A percentile compares a stretch with the other conserved stretches of the same genome.
Conservation (phyloP, 1,140 invertebrate species). For the Drosophila insularis region DNA sequence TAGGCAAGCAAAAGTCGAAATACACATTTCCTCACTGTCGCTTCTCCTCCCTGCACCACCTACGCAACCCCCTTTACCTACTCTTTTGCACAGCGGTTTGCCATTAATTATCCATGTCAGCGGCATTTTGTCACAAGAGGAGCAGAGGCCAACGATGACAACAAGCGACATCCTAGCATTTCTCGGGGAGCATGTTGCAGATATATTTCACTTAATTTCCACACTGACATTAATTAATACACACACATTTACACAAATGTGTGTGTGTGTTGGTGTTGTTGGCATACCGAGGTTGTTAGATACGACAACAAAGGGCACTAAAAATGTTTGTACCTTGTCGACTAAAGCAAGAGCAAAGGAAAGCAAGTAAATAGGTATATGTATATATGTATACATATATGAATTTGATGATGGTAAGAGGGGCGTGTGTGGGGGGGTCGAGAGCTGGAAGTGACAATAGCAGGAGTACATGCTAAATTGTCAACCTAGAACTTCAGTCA, state of each 20-base stretch:
- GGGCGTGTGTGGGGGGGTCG: too few relatives aligned
- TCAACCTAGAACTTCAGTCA: slow-evolving; percentile 50
- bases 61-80: slow-evolving; percentile 4
- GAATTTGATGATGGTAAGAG: too few relatives aligned
- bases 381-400: too few relatives aligned
- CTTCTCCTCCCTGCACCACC: too few relatives aligned
- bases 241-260: slow-evolving; percentile 14
- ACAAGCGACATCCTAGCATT: slow-evolving; percentile 59
- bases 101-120: slow-evolving; percentile 80
- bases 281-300: slow-evolving; percentile 32
- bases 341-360: slow-evolving; percentile 25
- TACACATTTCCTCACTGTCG: slow-evolving; percentile 10
- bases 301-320: slow-evolving; percentile 62
- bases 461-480: slow-evolving; percentile 46
- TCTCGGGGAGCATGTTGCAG: slow-evolving; percentile 67
- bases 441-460: slow-evolving; percentile 2
- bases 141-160: slow-evolving; percentile 34
- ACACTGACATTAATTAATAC: slow-evolving; percentile 78
- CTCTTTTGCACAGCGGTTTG: slow-evolving; percentile 39
- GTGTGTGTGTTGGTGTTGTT: not conserved
- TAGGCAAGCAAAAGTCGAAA: slow-evolving; percentile 46
- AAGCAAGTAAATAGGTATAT: not conserved
- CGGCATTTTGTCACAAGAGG: slow-evolving; percentile 76
- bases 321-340: slow-evolving; percentile 58
- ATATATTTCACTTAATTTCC: slow-evolving; percentile 79